Evolutionary conservation across 2,888 invertebrate species (phyloP).

Genomic region (Phalangium opilio): DNA sequence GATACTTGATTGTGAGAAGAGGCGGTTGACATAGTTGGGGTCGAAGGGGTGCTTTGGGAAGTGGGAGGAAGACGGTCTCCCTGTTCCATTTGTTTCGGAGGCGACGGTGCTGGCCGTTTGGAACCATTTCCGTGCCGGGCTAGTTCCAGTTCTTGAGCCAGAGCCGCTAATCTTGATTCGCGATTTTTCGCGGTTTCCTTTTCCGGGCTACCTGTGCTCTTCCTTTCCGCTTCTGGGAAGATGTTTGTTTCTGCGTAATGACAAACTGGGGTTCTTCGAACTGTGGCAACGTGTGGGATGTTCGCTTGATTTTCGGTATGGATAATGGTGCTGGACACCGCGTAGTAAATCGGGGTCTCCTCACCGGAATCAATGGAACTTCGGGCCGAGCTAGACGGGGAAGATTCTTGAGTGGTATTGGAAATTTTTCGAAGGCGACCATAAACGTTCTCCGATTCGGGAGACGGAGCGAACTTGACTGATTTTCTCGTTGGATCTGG

Average conservation of each 20-base stretch:
- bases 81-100: neutral
- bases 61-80: neutral
- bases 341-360: too few species aligned
- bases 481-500: too few species aligned
- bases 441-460: too few species aligned
- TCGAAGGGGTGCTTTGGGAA: neutral
- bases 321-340: too few species aligned
- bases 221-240: neutral
- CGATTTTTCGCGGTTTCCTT: slow-evolving; percentile 2
- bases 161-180: slow-evolving; percentile 12
- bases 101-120: neutral
- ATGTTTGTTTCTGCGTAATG: neutral
- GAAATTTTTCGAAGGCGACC: too few species aligned
- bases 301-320: too few species aligned
- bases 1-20: slow-evolving; percentile 1
- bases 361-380: too few species aligned
- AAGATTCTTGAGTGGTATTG: too few species aligned
- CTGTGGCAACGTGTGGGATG: too few species aligned
- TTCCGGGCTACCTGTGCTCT: neutral
- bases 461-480: too few species aligned
- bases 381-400: too few species aligned
- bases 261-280: neutral
- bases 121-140: slow-evolving; percentile 6
- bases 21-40: neutral
- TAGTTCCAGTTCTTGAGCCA: slow-evolving; percentile 12